Evolutionary conservation across 2,113 vertebrate species (phyloP), one percentile per base, ranked within the genome.

Genomic region (Prionailurus viverrinus): DNA sequence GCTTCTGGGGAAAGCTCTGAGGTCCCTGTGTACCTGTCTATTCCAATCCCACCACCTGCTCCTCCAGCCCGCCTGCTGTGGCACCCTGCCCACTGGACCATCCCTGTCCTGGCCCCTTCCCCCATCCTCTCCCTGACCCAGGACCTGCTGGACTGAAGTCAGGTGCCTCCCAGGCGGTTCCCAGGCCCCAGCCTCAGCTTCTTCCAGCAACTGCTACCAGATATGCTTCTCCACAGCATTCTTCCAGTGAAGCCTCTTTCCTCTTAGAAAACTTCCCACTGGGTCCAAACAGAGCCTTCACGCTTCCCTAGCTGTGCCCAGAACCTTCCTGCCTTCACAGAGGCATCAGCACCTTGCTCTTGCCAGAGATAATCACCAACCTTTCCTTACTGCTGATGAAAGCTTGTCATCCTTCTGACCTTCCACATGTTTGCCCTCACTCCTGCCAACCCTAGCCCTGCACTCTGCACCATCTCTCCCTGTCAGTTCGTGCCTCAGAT

Each of bases 401-500:
- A 74, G 2, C 27, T 83, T 61, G 6, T 33, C 25, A 4, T 81
- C 27, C 33, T 68, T 81, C 31, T 25, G 19, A 73, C 33, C 15
- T 68, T 53, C 63, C 25, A 58, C 7, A 41, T 18, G 0, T 61
- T 51, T 3, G 7, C 16, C 18, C 31, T 88, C 23, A 31, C 33
- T 83, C 48, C 71, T 81, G 39, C 7, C 3, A 36, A 19, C 33
- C 13, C 61, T 27, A 76, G 41, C 51, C 23, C 18, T 29, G 7
- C 5, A 36, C 13, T 55, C 8, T 31, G 18, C 23, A 45, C 39
- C 36, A n/a, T 25, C 41, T 6, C 13, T 65, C 65, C 39, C 79
- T 21, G 25, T 4, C 1, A 41, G n/a, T 58, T 27, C 3, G 0
- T 3, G 48, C 29, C 48, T 58, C 25, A 9, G 4, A 0, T 7